phyloP scores from a whole-genome alignment of 2,888 invertebrate species.

The Lycophotia porphyrea region DNA sequence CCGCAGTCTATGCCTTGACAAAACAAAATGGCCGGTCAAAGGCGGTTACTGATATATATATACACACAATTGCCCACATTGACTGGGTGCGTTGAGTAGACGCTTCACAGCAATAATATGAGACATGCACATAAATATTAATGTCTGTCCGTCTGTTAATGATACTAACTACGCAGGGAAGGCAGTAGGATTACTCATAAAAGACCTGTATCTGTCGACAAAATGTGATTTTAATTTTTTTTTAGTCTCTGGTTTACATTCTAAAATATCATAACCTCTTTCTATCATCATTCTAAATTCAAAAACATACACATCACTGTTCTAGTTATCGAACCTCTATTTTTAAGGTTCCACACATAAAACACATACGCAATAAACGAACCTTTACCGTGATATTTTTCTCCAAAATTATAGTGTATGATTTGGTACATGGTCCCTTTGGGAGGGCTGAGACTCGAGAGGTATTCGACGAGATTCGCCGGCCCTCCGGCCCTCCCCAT shows the following conservation, averaged over 20 bases:
- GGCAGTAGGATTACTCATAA: neutral
- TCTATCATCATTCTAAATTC: conserved; percentile 34
- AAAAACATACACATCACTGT: conserved; percentile 42
- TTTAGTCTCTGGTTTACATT: neutral
- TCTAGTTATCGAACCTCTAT: conserved; percentile 30
- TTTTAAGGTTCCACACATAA: conserved; percentile 54
- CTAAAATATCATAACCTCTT: neutral
- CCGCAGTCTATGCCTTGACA: neutral
- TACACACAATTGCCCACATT: conserved; percentile 10
- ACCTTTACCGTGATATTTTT: conserved; percentile 58
- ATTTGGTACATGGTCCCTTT: conserved; percentile 64
- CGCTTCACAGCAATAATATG: conserved; percentile 71
- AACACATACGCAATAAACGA: conserved; percentile 50
- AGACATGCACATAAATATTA: conserved; percentile 80
- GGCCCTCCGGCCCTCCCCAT: conserved; percentile 68
- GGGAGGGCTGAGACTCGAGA: conserved; percentile 64
- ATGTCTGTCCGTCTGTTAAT: conserved; percentile 53
- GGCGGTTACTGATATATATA: conserved; percentile 14
- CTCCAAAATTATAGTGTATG: conserved; percentile 65
- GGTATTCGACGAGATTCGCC: conserved; percentile 72
- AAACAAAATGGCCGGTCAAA: conserved; percentile 12
- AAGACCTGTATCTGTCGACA: too few species aligned
- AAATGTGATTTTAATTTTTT: neutral
- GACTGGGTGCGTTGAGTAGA: neutral
- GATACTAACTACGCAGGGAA: conserved; percentile 1